phyloP scores from a whole-genome alignment of 37 sponge, comb jelly and placozoan species.

The Aplysina aerophoba region DNA sequence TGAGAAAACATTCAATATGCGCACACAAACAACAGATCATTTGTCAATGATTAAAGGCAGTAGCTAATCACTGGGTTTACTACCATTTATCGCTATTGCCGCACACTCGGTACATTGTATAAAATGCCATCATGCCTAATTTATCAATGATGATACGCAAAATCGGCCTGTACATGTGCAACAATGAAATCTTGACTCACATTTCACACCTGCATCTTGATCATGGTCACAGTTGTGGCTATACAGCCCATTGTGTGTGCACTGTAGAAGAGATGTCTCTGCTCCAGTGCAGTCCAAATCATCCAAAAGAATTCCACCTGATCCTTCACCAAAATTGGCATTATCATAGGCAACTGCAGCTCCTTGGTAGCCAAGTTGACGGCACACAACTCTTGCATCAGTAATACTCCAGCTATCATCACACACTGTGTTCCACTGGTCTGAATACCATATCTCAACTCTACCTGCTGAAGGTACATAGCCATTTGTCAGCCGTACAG shows the following conservation, averaged over 20 bases:
- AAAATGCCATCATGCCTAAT: too few species aligned
- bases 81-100: too few species aligned
- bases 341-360: background rate
- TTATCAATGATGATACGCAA: too few species aligned
- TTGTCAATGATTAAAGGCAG: too few species aligned
- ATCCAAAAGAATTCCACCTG: background rate
- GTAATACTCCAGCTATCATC: background rate
- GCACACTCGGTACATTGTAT: too few species aligned
- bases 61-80: too few species aligned
- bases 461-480: slow-evolving; percentile 24
- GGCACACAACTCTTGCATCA: background rate
- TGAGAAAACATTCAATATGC: too few species aligned
- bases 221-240: background rate
- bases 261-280: background rate
- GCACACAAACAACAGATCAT: too few species aligned
- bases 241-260: background rate
- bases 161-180: too few species aligned
- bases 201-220: background rate
- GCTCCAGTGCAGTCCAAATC: background rate
- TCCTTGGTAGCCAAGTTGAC: background rate
- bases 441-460: slow-evolving; percentile 7
- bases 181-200: too few species aligned
- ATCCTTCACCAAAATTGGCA: background rate
- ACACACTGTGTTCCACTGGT: slow-evolving; percentile 25
- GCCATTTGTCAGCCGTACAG: background rate